phyloP scores from a whole-genome alignment of 2,888 invertebrate genomes.

The Apamea monoglypha region DNA sequence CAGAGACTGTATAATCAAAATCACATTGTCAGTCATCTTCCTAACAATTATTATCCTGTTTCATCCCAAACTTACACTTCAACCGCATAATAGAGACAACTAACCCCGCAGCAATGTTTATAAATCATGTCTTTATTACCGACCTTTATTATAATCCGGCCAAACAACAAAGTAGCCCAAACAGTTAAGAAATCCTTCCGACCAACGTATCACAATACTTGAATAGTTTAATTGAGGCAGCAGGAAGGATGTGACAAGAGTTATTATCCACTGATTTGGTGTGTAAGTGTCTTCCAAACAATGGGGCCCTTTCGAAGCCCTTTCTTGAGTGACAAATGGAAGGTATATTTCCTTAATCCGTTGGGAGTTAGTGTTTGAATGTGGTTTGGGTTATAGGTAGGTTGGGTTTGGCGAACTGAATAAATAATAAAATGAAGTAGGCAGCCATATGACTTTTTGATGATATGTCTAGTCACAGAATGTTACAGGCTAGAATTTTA shows the following conservation, averaged over 20 bases:
- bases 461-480: background rate
- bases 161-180: constrained; percentile 47
- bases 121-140: constrained; percentile 55
- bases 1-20: background rate
- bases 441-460: background rate
- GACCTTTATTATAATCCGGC: constrained; percentile 32
- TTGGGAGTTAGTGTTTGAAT: constrained; percentile 71
- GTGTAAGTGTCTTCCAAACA: constrained; percentile 79
- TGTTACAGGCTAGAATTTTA: background rate
- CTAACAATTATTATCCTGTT: background rate
- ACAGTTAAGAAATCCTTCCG: constrained; percentile 62
- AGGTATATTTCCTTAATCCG: constrained; percentile 84
- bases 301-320: constrained; percentile 80
- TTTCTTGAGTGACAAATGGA: constrained; percentile 87
- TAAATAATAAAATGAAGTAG: background rate
- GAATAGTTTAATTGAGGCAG: constrained; percentile 65
- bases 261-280: constrained; percentile 73
- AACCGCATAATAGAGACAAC: constrained; percentile 30
- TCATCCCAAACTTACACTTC: constrained; percentile 13
- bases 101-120: constrained; percentile 24
- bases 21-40: background rate
- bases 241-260: constrained; percentile 57
- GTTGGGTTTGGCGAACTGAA: constrained; percentile 41
- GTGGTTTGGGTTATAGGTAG: constrained; percentile 44
- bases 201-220: constrained; percentile 63